These are phyloP conservation scores for Drosophila ustulata DNA, from an alignment of 2,888 invertebrate species.

Conservation along the genomic window DNA sequence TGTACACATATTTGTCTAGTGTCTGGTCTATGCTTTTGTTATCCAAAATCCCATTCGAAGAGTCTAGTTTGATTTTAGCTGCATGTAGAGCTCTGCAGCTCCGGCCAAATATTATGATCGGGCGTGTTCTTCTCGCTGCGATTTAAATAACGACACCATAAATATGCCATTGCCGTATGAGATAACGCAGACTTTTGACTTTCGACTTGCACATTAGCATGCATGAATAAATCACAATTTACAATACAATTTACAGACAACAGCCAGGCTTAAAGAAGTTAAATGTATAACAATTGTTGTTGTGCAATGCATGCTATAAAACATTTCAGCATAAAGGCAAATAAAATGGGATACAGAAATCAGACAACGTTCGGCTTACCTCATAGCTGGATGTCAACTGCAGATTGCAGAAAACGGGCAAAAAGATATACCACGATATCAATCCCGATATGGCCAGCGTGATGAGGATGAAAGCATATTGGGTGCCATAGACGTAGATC, in stretches of 20 bases:
- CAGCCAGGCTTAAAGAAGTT: neutral
- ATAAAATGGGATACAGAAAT: neutral
- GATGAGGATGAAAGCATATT: conserved; percentile 88
- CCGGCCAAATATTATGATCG: neutral
- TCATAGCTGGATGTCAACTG: conserved; percentile 91
- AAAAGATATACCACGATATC: conserved; percentile 87
- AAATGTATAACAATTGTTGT: conserved; percentile 14
- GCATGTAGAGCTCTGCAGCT: neutral
- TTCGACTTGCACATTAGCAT: conserved; percentile 42
- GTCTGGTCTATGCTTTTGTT: conserved; percentile 20
- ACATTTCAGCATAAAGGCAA: neutral
- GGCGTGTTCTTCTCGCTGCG: neutral
- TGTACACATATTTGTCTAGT: conserved; percentile 31
- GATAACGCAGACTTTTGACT: neutral
- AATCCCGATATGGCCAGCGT: conserved; percentile 85
- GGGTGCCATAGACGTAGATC: conserved; percentile 91
- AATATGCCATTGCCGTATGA: conserved; percentile 13
- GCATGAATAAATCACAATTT: conserved; percentile 24
- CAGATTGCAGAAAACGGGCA: conserved; percentile 90
- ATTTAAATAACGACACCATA: conserved; percentile 25
- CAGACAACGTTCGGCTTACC: conserved; percentile 84
- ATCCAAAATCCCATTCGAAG: neutral
- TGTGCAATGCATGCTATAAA: conserved; percentile 22
- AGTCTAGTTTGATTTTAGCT: conserved; percentile 13
- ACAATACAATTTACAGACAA: conserved; percentile 10